phyloP scores from a whole-genome alignment of 1,140 invertebrate genomes.

The Fopius arisanus region DNA sequence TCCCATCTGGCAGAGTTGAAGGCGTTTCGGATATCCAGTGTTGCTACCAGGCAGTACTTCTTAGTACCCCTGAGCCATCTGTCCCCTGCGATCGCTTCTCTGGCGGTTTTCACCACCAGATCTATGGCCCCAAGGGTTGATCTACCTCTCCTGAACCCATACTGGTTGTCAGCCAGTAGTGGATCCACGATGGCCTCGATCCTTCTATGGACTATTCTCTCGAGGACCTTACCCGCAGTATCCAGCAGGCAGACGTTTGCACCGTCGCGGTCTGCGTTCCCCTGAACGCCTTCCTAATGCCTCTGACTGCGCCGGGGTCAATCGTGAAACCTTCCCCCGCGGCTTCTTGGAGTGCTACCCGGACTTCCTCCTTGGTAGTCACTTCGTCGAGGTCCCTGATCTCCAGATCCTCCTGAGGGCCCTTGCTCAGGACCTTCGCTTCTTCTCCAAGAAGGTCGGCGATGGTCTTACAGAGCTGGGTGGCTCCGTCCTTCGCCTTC shows the following conservation, averaged over 20 bases:
- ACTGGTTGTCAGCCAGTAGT: slow-evolving; percentile 36
- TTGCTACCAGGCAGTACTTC: neutral
- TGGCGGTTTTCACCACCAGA: neutral
- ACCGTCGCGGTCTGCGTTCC: neutral
- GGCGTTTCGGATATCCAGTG: slow-evolving; percentile 27
- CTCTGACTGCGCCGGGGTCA: neutral
- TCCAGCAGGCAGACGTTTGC: no score
- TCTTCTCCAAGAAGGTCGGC: neutral
- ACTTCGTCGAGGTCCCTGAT: slow-evolving; percentile 18
- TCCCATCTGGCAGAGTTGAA: slow-evolving; percentile 22
- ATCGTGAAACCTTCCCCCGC: no score
- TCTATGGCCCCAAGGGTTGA: slow-evolving; percentile 41
- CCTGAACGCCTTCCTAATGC: neutral
- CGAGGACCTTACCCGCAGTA: no score
- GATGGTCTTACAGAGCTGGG: neutral
- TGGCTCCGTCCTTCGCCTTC: no score
- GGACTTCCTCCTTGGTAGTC: neutral
- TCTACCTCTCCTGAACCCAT: slow-evolving; percentile 36
- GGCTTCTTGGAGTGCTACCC: neutral
- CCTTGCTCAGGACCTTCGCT: neutral
- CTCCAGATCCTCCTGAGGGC: neutral
- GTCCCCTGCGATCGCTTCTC: neutral
- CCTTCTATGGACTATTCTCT: neutral
- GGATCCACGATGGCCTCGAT: neutral
- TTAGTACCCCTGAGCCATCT: neutral